These are phyloP conservation scores for Phengaris alcon DNA, from an alignment of 2,888 invertebrate genomes.

Conservation along the genomic window DNA sequence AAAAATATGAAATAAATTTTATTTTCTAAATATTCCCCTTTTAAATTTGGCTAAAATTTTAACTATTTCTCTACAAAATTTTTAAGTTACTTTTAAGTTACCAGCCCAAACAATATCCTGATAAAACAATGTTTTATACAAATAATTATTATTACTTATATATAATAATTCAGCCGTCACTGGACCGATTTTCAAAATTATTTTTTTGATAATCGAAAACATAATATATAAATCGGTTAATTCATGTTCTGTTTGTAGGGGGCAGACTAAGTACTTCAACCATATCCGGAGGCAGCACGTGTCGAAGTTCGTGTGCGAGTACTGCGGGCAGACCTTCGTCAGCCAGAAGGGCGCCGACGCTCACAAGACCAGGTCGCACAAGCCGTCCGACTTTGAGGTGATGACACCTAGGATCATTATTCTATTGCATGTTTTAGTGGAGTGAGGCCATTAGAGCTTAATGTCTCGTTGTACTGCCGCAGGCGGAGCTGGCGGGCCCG, in stretches of 20 bases:
- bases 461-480: slow-evolving; percentile 27
- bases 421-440: neutral
- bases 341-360: slow-evolving; percentile 67
- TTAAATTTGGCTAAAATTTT: too few relatives aligned
- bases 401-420: neutral
- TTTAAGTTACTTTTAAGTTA: too few relatives aligned
- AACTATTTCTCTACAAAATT: too few relatives aligned
- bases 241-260: slow-evolving; percentile 45
- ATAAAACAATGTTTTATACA: too few relatives aligned
- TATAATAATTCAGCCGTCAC: too few relatives aligned
- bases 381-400: slow-evolving; percentile 50
- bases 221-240: too few relatives aligned
- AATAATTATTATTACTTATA: too few relatives aligned
- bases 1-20: too few relatives aligned
- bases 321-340: slow-evolving; percentile 68
- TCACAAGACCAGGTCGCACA: slow-evolving; percentile 65
- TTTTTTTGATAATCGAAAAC: too few relatives aligned
- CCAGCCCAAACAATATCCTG: too few relatives aligned
- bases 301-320: slow-evolving; percentile 64
- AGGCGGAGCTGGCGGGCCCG: slow-evolving; percentile 51
- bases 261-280: slow-evolving; percentile 71
- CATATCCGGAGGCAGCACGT: slow-evolving; percentile 70
- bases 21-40: too few relatives aligned
- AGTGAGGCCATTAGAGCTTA: neutral
- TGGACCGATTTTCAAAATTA: too few relatives aligned